phyloP scores from a whole-genome alignment of 2,888 invertebrate genomes.

The Acleris sparsana region DNA sequence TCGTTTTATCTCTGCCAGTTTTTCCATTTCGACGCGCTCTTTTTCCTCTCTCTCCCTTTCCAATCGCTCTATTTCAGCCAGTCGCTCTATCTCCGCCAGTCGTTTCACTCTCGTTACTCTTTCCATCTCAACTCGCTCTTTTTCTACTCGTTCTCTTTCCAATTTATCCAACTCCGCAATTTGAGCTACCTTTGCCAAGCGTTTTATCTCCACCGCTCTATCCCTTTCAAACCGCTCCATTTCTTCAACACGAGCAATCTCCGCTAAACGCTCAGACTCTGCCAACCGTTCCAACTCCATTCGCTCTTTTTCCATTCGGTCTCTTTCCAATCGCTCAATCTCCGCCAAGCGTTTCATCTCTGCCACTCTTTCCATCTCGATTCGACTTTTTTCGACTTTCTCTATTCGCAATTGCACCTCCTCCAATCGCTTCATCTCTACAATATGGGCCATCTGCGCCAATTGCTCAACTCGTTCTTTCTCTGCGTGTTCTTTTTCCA shows the following conservation, averaged over 20 bases:
- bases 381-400: background rate
- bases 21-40: background rate
- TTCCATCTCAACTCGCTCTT: background rate
- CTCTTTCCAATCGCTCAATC: background rate
- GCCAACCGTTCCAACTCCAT: background rate
- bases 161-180: background rate
- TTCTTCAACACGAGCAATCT: background rate
- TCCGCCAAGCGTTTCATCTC: background rate
- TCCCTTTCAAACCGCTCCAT: background rate
- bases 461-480: background rate
- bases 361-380: background rate
- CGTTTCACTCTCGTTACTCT: background rate
- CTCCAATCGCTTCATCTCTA: background rate
- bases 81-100: constrained; percentile 1
- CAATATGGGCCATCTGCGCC: background rate
- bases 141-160: background rate
- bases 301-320: background rate
- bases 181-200: background rate
- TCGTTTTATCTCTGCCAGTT: background rate
- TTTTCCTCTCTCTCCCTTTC: constrained; percentile 8
- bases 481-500: background rate
- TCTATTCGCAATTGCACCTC: background rate
- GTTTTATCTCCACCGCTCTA: background rate
- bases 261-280: background rate
- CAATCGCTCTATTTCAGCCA: constrained; percentile 12